Base-by-base conservation (phyloP, 1,140 invertebrate genomes). In the Pogonus chalceus region DNA sequence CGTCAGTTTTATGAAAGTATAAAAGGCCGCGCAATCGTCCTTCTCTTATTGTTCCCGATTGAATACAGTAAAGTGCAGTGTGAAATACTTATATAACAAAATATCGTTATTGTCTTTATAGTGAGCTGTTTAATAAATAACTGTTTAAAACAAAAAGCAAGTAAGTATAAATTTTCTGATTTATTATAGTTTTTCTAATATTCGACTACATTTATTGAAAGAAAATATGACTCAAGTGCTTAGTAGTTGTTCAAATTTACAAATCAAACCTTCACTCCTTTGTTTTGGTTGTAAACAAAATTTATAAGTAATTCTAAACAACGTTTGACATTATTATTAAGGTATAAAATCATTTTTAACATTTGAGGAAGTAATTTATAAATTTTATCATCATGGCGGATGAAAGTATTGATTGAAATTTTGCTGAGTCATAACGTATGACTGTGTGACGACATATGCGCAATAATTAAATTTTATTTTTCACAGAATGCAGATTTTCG, bases 401-500 rank as follows among this genome's bases (percentile, higher is more conserved):
- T 16, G 9, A 12, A 9, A 18, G 9, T 43, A 43, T 43, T 43
- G 37, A 43, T 43, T 43, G 4, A 12, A 43, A 12, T 9, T 18
- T 43, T 43, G 37, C 37, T 43, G 37, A 43, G 9, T 43, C 37
- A 43, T 18, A 14, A 31, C 14, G 14, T 31, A 31, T 31, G 26
- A 14, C 18, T 43, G 37, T 43, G 3, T 9, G 37, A 43, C 37
- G 18, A 4, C 7, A 43, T 4, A 4, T 16, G 3, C 4, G 37
- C 18, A 18, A 9, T 12, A 4, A 12, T 10, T 16, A 4, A 43
- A 43, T 43, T 43, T 43, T 43, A 12, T 43, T 31, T 31, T 43
- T 18, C 18, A 9, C 37, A 43, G 37, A 18, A 84, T 60, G 79
- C 80, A 65, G 64, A 83, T 83, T 55, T 83, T 82, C 61, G 81